Base-by-base conservation (phyloP, 2,113 vertebrate genomes). In the Neopipo cinnamomea region DNA sequence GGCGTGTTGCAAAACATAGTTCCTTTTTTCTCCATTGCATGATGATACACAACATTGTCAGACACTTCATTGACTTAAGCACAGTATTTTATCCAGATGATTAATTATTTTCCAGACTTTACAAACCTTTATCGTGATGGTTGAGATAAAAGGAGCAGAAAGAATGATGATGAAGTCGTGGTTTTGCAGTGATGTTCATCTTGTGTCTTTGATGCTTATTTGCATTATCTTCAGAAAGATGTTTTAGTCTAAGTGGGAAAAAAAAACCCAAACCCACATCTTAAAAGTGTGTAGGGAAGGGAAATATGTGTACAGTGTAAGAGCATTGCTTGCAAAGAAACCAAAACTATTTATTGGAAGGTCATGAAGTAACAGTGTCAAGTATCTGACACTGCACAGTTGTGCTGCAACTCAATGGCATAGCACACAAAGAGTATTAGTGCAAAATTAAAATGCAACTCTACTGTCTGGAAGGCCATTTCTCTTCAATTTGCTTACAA, bases 201-300 rank as follows among this genome's bases (percentile, higher is more conserved):
- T 83, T 55, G 27, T 68, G 44, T 68, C 85, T 82, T 83, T 87
- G 73, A 49, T 76, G 44, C 31, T 94, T 85, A 50, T n/a, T 85
- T 76, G 41, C 33, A 24, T 52, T 89, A 70, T 78, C 74, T 96
- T 97, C 94, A 97, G 65, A 97, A 89, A 46, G 80, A 8, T 67
- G 89, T 93, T 95, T 15, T 77, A 55, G 42, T 58, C 97, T 93
- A 93, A 87, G 80, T 24, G 30, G 42, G n/a, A 13, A n/a, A 49
- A 25, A 39, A 24, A 62, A 27, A 0, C 18, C 18, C 8, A 91
- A 89, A 81, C 3, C 42, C n/a, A 59, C 27, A 86, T 77, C 31
- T 95, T 66, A 88, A 49, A 95, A 88, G 55, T 5, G 6, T 24
- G 52, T 49, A 58, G 46, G 33, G 31, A 77, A 92, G 22, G 28